phyloP scores from a whole-genome alignment of 2,113 vertebrate genomes.

The Trichomycterus rosablanca region DNA sequence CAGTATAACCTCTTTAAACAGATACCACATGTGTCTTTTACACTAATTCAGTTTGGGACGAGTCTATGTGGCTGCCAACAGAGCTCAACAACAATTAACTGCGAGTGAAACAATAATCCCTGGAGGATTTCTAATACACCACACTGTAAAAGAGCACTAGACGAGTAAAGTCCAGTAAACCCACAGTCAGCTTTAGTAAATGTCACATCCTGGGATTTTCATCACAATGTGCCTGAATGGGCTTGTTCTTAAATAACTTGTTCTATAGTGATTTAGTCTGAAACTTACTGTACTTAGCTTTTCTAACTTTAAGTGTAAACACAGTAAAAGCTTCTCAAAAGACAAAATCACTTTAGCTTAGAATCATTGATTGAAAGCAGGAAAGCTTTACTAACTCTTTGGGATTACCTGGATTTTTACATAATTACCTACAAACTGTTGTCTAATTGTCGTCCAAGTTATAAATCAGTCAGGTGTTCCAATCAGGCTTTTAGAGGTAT shows the following conservation, averaged over 20 bases:
- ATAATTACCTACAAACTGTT: too few relatives aligned
- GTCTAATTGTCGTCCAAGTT: too few relatives aligned
- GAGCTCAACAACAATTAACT: neutral
- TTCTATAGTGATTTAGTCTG: too few relatives aligned
- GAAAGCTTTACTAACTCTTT: too few relatives aligned
- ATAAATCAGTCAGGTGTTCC: too few relatives aligned
- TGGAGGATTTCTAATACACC: neutral
- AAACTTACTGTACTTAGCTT: neutral
- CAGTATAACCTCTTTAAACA: conserved; percentile 13
- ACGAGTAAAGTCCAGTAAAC: neutral
- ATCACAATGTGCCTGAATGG: neutral
- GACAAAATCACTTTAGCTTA: neutral
- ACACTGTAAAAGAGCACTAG: neutral
- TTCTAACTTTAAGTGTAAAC: too few relatives aligned
- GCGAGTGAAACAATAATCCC: neutral
- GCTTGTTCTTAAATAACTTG: neutral
- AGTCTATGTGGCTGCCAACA: neutral
- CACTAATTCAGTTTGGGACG: neutral
- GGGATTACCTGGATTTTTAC: too few relatives aligned
- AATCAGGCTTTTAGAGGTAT: too few relatives aligned
- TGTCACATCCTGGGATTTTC: neutral
- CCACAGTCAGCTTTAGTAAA: neutral
- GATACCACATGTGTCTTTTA: conserved; percentile 26
- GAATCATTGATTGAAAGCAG: neutral
- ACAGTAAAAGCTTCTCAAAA: neutral